These are phyloP conservation scores for Oncorhynchus clarkii DNA, from an alignment of 2,113 vertebrate species.

Conservation along the genomic window DNA sequence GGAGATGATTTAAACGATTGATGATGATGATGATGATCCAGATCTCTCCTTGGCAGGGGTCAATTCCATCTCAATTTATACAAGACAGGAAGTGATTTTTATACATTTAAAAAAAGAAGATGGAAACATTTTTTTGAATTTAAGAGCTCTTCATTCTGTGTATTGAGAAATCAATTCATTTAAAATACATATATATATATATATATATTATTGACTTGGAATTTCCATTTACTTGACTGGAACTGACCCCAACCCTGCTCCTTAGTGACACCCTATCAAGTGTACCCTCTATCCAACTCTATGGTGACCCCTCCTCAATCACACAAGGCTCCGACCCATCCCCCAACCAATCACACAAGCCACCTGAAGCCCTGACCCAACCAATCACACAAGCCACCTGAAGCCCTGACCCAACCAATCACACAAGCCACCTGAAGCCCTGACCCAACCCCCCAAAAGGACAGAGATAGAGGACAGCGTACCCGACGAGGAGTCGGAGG, in stretches of 20 bases:
- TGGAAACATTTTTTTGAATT: too few relatives aligned
- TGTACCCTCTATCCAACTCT: too few relatives aligned
- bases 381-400: constrained; percentile 31
- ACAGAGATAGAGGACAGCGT: constrained; percentile 92
- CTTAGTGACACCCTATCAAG: too few relatives aligned
- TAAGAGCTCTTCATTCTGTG: too few relatives aligned
- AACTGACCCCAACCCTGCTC: neutral
- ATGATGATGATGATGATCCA: neutral
- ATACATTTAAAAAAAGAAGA: too few relatives aligned
- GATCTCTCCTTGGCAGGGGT: constrained; percentile 21
- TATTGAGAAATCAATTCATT: too few relatives aligned
- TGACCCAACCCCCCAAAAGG: constrained; percentile 82
- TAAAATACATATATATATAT: too few relatives aligned
- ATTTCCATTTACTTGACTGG: neutral
- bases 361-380: too few relatives aligned
- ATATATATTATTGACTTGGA: too few relatives aligned
- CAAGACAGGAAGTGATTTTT: too few relatives aligned
- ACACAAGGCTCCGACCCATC: neutral
- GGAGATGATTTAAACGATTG: constrained; percentile 15
- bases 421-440: constrained; percentile 60
- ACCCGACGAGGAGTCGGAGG: constrained; percentile 99
- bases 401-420: constrained; percentile 40
- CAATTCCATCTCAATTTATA: too few relatives aligned
- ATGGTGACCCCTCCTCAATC: too few relatives aligned
- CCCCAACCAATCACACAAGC: constrained; percentile 27